A percentile compares a stretch with the other conserved stretches of the same genome.
phyloP scores from a whole-genome alignment of 1,140 invertebrate species.

The Bombus consobrinus region DNA sequence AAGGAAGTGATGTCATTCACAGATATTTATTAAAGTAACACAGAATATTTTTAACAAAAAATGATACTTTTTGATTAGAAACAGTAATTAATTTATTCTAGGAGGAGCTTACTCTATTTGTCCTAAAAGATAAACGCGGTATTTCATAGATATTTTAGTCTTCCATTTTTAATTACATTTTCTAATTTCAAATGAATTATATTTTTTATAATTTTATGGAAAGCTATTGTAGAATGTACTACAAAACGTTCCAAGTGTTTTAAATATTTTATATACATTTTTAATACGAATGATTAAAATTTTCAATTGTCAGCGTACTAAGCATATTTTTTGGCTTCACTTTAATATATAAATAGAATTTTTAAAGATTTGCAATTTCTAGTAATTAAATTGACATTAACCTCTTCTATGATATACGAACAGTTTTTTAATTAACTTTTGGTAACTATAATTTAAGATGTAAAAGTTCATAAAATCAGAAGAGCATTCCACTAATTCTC shows the following conservation, averaged over 20 bases:
- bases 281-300: slow-evolving; percentile 16
- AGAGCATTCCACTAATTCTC: slow-evolving; percentile 13
- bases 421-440: slow-evolving; percentile 42
- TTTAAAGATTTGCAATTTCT: slow-evolving; percentile 21
- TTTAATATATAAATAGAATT: slow-evolving; percentile 5
- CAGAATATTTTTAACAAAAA: neutral
- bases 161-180: slow-evolving; percentile 30
- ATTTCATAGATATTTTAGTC: slow-evolving; percentile 37
- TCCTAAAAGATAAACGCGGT: slow-evolving; percentile 21
- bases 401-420: slow-evolving; percentile 20
- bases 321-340: neutral
- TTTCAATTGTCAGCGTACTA: slow-evolving; percentile 34
- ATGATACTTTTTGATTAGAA: neutral
- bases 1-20: neutral
- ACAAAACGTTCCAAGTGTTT: slow-evolving; percentile 1
- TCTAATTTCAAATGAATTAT: slow-evolving; percentile 24
- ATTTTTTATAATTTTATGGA: slow-evolving; percentile 36
- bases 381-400: slow-evolving; percentile 46
- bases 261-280: slow-evolving; percentile 49
- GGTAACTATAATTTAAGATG: slow-evolving; percentile 40
- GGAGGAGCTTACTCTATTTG: slow-evolving; percentile 10
- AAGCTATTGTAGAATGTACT: slow-evolving; percentile 26
- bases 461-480: slow-evolving; percentile 26
- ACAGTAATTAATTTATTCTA: neutral
- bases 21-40: neutral